A percentile compares a stretch with the other conserved stretches of the same genome.
phyloP scores from a whole-genome alignment of 2,797 vertebrate species.

The Crypturellus tataupa region DNA sequence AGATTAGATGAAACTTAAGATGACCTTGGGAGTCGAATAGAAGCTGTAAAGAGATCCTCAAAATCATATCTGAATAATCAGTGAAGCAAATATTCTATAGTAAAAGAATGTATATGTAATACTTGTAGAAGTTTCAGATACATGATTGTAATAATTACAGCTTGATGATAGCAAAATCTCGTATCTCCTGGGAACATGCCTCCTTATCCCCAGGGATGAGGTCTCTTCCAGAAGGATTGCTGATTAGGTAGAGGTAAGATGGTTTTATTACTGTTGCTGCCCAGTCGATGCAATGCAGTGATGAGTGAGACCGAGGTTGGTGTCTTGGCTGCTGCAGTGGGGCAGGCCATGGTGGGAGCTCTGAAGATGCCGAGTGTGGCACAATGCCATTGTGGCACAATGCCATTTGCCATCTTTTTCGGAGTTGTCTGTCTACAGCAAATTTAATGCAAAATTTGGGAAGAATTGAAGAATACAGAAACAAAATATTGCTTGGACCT shows the following conservation, averaged over 20 bases:
- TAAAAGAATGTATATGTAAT: background rate
- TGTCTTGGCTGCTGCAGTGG: background rate
- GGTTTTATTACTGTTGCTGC: background rate
- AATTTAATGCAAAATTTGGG: background rate
- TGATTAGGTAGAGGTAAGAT: background rate
- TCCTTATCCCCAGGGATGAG: background rate
- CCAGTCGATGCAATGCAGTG: accelerated
- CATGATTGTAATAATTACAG: background rate
- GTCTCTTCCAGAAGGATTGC: background rate
- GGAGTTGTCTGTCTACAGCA: background rate
- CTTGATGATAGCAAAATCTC: background rate
- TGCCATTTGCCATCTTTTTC: background rate
- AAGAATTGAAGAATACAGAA: background rate
- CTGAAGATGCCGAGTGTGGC: background rate
- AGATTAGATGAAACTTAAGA: background rate
- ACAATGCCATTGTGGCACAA: background rate
- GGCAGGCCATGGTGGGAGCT: no score
- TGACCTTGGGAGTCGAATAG: background rate
- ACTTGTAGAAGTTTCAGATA: background rate
- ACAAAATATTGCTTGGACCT: background rate
- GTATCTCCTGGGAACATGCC: no score
- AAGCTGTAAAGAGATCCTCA: background rate
- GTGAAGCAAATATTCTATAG: background rate
- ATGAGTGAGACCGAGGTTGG: background rate
- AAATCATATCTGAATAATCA: background rate